These are phyloP conservation scores for Triplophysa rosa DNA, from an alignment of 2,113 vertebrate species.

Conservation along the genomic window DNA sequence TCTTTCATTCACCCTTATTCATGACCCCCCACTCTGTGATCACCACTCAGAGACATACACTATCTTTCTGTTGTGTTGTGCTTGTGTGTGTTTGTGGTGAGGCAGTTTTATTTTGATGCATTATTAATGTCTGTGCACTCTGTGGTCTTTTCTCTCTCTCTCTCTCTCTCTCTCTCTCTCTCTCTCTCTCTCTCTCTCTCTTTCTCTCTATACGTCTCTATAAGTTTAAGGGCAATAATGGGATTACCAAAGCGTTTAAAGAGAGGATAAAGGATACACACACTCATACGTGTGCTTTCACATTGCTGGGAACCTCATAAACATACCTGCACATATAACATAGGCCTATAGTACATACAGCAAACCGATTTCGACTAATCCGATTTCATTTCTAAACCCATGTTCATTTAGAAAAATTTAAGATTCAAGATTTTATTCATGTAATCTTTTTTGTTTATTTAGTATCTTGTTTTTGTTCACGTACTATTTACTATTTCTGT, in stretches of 20 bases:
- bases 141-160: constrained; percentile 15
- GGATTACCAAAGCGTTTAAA: constrained; percentile 27
- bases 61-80: constrained; percentile 22
- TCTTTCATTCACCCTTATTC: not conserved
- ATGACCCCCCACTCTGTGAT: not conserved
- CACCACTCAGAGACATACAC: not conserved
- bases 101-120: constrained; percentile 53
- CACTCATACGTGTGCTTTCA: too few species aligned
- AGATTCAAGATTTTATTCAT: too few species aligned
- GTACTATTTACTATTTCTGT: too few species aligned
- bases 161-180: not conserved
- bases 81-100: constrained; percentile 15
- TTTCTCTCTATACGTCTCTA: too few species aligned
- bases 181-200: not conserved
- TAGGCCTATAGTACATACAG: too few species aligned
- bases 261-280: constrained; percentile 3
- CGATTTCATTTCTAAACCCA: too few species aligned
- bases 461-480: too few species aligned
- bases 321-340: not conserved
- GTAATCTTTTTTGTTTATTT: too few species aligned
- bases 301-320: not conserved
- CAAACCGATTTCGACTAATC: too few species aligned
- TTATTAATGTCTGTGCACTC: constrained; percentile 56
- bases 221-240: constrained; percentile 33
- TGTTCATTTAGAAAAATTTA: too few species aligned